These are phyloP conservation scores for Grallaria varia DNA, from an alignment of 2,113 vertebrate species.

Conservation along the genomic window DNA sequence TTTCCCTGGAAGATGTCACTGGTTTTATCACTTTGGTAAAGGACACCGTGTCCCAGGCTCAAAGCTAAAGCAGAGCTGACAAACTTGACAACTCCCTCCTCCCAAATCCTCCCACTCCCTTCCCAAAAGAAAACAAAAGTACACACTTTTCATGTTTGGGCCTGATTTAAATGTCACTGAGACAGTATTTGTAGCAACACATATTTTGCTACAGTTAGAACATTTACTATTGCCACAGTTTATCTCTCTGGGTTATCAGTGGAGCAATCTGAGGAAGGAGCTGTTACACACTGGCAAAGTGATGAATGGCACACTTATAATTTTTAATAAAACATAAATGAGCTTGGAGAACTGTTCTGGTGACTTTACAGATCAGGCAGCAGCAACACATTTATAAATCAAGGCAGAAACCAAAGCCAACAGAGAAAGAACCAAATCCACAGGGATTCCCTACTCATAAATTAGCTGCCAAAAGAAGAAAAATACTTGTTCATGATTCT, in stretches of 20 bases:
- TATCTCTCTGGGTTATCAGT: not conserved
- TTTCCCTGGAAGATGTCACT: accelerated
- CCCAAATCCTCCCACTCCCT: not conserved
- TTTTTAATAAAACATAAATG: constrained; percentile 17
- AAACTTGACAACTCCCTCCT: not conserved
- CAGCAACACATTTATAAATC: not conserved
- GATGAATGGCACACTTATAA: not conserved
- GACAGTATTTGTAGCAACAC: not conserved
- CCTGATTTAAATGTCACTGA: not conserved
- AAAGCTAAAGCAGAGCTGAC: not conserved
- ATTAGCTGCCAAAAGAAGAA: not conserved
- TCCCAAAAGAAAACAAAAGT: not conserved
- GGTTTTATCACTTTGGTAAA: not conserved
- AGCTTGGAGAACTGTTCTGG: not conserved
- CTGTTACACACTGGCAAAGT: not conserved
- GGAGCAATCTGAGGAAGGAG: not conserved
- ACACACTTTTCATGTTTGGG: not conserved
- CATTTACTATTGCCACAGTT: not conserved
- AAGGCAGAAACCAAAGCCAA: not conserved
- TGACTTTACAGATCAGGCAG: not conserved
- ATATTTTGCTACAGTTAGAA: not conserved
- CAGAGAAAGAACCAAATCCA: not conserved
- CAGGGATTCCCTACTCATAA: not conserved
- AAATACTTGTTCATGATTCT: not conserved
- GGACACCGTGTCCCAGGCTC: not conserved